Percentiles rank a stretch among this genome's conserved stretches.
phyloP scores from a whole-genome alignment of 2,888 invertebrate species.

The Tenthredo livida region DNA sequence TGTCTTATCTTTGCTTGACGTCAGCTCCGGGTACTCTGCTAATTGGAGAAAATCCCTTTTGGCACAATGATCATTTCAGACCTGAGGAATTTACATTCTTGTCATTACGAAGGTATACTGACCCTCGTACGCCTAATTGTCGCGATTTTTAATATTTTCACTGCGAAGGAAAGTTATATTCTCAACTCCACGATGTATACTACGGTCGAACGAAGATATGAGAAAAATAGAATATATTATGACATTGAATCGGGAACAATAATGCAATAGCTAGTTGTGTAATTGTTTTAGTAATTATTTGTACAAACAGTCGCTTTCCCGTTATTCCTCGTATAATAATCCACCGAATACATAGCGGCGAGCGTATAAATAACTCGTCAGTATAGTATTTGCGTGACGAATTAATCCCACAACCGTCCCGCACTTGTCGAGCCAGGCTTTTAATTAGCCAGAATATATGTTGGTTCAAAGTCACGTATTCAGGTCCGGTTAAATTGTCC shows the following conservation, averaged over 20 bases:
- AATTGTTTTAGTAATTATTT: not conserved
- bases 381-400: constrained; percentile 33
- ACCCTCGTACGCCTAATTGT: not conserved
- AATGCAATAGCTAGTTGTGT: not conserved
- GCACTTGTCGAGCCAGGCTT: constrained; percentile 22
- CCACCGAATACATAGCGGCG: not conserved
- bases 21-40: constrained; percentile 27
- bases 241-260: not conserved
- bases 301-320: not conserved
- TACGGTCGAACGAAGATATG: not conserved
- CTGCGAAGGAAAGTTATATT: not conserved
- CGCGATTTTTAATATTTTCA: not conserved
- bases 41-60: constrained; percentile 10
- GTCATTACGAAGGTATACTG: not conserved
- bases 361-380: not conserved
- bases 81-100: not conserved
- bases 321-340: not conserved
- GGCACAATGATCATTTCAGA: not conserved
- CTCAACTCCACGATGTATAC: too few species aligned
- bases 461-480: constrained; percentile 43
- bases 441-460: constrained; percentile 41
- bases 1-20: constrained; percentile 36
- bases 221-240: not conserved
- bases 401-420: constrained; percentile 28
- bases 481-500: constrained; percentile 41